These are phyloP conservation scores for Macaria liturata DNA, from an alignment of 2,888 invertebrate genomes.

Conservation along the genomic window DNA sequence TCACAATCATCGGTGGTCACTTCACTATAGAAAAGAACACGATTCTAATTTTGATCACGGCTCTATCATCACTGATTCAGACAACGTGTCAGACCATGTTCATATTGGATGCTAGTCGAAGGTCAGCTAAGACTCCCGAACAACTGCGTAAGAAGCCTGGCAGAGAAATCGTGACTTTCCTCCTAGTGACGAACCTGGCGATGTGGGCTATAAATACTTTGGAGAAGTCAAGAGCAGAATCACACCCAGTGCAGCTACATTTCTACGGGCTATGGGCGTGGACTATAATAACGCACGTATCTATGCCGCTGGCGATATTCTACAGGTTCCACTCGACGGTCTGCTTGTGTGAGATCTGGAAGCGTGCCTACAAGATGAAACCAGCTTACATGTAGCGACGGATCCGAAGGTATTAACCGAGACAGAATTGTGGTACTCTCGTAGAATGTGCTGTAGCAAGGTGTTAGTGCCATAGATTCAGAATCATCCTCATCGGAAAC, in stretches of 20 bases:
- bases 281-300: slow-evolving; percentile 97
- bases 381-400: slow-evolving; percentile 91
- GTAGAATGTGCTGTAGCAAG: slow-evolving; percentile 54
- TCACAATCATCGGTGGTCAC: slow-evolving; percentile 96
- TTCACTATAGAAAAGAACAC: slow-evolving; percentile 92
- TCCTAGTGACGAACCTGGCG: slow-evolving; percentile 94
- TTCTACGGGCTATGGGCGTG: slow-evolving; percentile 97
- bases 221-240: slow-evolving; percentile 95
- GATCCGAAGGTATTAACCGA: slow-evolving; percentile 61
- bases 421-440: slow-evolving; percentile 59
- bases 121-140: slow-evolving; percentile 91
- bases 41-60: slow-evolving; percentile 91
- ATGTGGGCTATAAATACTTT: slow-evolving; percentile 98
- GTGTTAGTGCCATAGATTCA: slow-evolving; percentile 74
- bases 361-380: slow-evolving; percentile 96
- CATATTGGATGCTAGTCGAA: slow-evolving; percentile 94
- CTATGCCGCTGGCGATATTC: slow-evolving; percentile 96
- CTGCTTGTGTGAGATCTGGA: slow-evolving; percentile 98
- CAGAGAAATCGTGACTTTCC: slow-evolving; percentile 95
- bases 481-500: slow-evolving; percentile 36
- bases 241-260: slow-evolving; percentile 94
- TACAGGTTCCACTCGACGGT: slow-evolving; percentile 98
- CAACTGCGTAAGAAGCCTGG: slow-evolving; percentile 95
- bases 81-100: slow-evolving; percentile 96
- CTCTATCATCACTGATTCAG: slow-evolving; percentile 93